Conservation (phyloP, 2,888 invertebrate species). For the Drosophila aldrichi region DNA sequence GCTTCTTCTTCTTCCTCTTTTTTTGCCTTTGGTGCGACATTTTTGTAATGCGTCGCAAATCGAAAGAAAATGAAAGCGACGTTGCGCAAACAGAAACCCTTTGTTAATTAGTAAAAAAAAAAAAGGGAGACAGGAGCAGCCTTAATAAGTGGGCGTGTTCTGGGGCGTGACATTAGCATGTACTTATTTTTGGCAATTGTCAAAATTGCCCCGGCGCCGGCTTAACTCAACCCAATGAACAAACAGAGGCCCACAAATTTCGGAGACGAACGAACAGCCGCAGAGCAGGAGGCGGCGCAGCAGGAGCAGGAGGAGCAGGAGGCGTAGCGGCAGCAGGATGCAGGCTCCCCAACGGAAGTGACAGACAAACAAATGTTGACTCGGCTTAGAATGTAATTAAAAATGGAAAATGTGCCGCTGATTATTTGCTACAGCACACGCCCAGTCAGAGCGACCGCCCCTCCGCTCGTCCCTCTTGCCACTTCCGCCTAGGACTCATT, state of each 20-base stretch:
- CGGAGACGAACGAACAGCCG: slow-evolving; percentile 12
- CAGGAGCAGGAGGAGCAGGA: background rate
- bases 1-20: slow-evolving; percentile 45
- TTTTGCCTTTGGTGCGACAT: slow-evolving; percentile 7
- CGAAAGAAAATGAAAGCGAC: slow-evolving; percentile 67
- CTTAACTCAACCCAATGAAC: slow-evolving; percentile 48
- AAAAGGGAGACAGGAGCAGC: slow-evolving; percentile 17
- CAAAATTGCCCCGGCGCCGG: slow-evolving; percentile 51
- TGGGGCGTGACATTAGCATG: slow-evolving; percentile 57
- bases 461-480: background rate
- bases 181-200: slow-evolving; percentile 63
- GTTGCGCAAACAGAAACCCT: slow-evolving; percentile 65
- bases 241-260: slow-evolving; percentile 46
- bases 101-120: slow-evolving; percentile 67
- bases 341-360: slow-evolving; percentile 30
- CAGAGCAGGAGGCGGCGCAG: background rate
- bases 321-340: background rate
- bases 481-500: slow-evolving; percentile 4
- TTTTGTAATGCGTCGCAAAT: slow-evolving; percentile 72
- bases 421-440: slow-evolving; percentile 48
- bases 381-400: slow-evolving; percentile 68
- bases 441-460: background rate
- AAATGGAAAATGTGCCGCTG: slow-evolving; percentile 57
- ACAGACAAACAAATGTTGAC: slow-evolving; percentile 62
- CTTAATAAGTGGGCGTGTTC: slow-evolving; percentile 15